Base-by-base conservation (phyloP, 2,113 vertebrate genomes). In the Dunckerocampus dactyliophorus region DNA sequence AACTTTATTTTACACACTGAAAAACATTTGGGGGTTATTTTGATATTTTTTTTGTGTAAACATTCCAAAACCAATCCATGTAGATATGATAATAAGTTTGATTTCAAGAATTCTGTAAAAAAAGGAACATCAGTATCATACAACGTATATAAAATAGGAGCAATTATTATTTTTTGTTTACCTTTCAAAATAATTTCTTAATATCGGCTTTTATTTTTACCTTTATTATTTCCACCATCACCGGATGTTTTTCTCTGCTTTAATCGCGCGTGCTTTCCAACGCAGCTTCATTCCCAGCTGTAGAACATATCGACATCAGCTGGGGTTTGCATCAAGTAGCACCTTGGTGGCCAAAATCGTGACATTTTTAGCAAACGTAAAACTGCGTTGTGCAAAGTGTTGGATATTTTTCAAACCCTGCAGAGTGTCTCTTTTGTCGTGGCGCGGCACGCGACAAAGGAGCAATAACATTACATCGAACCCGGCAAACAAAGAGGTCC, bases 401-500 rank as follows among this genome's bases (percentile, higher is more conserved):
- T 49, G 28, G 10, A 20, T 37, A 39, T 62, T 34, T 28, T 50
- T 46, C 0, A 58, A 22, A 47, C 16, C 48, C 45, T 58, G 52
- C 56, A 69, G 57, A 48, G 69, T 43, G 54, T 59, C 76, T 69
- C 69, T 72, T 49, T 55, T 43, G 48, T 19, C 64, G 74, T 59
- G 21, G 66, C 50, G 22, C 48, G 71, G 51, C 57, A 65, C 52
- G 63, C 71, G 45, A 77, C 56, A 56, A 42, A 56, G 63, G 48
- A 53, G 69, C 67, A 61, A 66, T 64, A 74, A 77, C 68, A 72
- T 21, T 53, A 72, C 71, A 82, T 64, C 84, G 83, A 85, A 80
- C 37, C 83, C 85, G 85, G 81, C 89, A 76, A 86, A 91, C 89
- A 91, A 92, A 91, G 88, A 87, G 88, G 64, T 79, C 71, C 72